These are phyloP conservation scores for Orchesella flavescens DNA, from an alignment of 2,888 invertebrate species.

Conservation along the genomic window DNA sequence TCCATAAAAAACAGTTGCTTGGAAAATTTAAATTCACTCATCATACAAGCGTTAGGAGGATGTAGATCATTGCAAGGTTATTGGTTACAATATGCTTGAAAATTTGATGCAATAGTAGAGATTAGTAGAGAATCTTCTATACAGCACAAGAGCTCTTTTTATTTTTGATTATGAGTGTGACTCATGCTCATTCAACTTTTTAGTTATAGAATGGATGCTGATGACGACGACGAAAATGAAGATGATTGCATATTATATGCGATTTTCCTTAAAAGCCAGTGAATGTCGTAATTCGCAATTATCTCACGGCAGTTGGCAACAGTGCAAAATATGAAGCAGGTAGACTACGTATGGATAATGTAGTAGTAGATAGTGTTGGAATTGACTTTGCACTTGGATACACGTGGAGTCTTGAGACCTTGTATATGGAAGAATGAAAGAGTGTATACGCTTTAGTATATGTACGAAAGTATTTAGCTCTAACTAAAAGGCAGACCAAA, in stretches of 20 bases:
- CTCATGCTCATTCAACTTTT: neutral
- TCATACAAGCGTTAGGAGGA: no score
- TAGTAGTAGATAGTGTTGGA: neutral
- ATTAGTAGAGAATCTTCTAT: no score
- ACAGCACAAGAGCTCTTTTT: no score
- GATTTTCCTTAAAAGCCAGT: constrained; percentile 54
- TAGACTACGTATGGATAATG: neutral
- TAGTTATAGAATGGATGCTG: no score
- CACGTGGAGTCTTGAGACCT: constrained; percentile 54
- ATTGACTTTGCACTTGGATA: neutral
- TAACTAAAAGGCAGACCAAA: no score
- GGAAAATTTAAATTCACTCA: no score
- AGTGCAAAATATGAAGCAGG: constrained; percentile 2
- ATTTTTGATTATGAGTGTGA: neutral
- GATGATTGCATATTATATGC: constrained; percentile 23
- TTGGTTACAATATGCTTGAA: neutral
- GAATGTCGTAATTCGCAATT: constrained; percentile 59
- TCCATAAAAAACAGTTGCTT: no score
- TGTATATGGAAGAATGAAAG: constrained; percentile 20
- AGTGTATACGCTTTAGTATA: neutral
- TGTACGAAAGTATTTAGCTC: neutral
- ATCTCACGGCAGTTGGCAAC: constrained; percentile 62
- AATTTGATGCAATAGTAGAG: neutral
- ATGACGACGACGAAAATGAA: neutral
- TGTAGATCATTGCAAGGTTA: neutral